A percentile compares a stretch with the other conserved stretches of the same genome.
phyloP scores from a whole-genome alignment of 2,888 invertebrate genomes.

The Yponomeuta sedellus region DNA sequence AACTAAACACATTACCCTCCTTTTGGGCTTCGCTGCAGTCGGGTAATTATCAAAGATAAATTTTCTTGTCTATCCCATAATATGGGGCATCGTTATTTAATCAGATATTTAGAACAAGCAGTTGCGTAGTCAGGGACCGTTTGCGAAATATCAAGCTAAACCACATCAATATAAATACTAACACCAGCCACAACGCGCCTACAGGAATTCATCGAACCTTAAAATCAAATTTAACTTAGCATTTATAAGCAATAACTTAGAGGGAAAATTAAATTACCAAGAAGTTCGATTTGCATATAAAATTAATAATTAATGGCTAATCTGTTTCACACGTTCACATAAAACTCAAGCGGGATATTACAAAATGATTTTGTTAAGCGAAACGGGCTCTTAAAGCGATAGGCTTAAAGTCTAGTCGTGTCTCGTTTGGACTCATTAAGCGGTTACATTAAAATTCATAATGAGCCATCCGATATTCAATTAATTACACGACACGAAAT shows the following conservation, averaged over 20 bases:
- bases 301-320: constrained; percentile 10
- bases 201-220: not conserved
- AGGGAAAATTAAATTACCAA: constrained; percentile 6
- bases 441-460: constrained; percentile 63
- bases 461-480: constrained; percentile 58
- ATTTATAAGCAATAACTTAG: constrained; percentile 4
- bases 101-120: too few species aligned
- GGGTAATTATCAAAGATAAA: too few species aligned
- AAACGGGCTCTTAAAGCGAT: not conserved
- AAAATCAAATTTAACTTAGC: constrained; percentile 6
- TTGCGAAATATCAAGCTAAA: too few species aligned
- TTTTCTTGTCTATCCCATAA: too few species aligned
- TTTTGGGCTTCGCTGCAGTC: too few species aligned
- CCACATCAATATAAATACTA: too few species aligned
- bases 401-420: constrained; percentile 10
- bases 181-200: too few species aligned
- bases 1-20: too few species aligned
- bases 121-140: too few species aligned
- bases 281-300: constrained; percentile 9
- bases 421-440: constrained; percentile 2
- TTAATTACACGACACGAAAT: constrained; percentile 52
- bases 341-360: not conserved
- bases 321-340: constrained; percentile 12
- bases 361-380: not conserved
- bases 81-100: too few species aligned